Percentiles rank a stretch among this genome's conserved stretches.
Evolutionary conservation across 2,113 vertebrate species (phyloP).

Genomic region (Dascyllus trimaculatus): DNA sequence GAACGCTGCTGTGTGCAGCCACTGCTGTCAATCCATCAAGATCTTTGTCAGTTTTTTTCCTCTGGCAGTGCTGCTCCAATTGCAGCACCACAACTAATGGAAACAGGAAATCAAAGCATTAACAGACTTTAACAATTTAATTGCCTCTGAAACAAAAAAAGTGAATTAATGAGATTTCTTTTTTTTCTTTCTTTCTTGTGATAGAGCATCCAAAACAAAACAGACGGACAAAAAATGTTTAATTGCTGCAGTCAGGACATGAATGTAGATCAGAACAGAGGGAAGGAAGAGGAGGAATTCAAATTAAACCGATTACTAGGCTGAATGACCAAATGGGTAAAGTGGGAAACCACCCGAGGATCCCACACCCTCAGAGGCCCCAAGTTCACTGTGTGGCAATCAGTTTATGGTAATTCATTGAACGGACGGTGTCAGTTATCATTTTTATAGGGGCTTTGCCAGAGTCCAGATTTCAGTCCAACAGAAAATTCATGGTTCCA

Average conservation of each 20-base stretch:
- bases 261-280: not conserved
- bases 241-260: not conserved
- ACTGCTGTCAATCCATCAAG: constrained; percentile 58
- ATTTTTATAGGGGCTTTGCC: not conserved
- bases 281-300: not conserved
- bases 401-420: not conserved
- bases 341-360: not conserved
- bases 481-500: not conserved
- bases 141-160: constrained; percentile 31
- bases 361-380: not conserved
- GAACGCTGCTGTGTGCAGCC: constrained; percentile 10
- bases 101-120: constrained; percentile 57
- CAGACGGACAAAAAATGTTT: not conserved
- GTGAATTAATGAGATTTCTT: constrained; percentile 28
- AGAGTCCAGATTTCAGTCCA: not conserved
- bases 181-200: not conserved
- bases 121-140: constrained; percentile 38
- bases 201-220: constrained; percentile 18
- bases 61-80: constrained; percentile 31
- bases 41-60: constrained; percentile 48
- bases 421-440: not conserved
- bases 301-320: not conserved
- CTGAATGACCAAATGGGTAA: not conserved
- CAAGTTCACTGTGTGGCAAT: not conserved
- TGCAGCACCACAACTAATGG: constrained; percentile 26